phyloP scores from a whole-genome alignment of 2,888 invertebrate genomes.

The Ariolimax columbianus region DNA sequence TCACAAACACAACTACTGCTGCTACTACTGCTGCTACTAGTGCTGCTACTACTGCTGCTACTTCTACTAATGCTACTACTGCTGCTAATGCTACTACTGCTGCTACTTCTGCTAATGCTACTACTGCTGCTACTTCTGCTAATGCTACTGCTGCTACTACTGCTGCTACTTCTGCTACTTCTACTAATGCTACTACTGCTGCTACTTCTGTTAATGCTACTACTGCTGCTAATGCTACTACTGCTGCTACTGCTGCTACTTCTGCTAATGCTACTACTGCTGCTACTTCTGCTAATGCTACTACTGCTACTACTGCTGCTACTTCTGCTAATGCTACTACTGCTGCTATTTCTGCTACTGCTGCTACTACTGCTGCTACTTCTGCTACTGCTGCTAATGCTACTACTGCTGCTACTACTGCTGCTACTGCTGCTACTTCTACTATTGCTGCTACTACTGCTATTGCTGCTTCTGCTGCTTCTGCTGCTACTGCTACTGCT shows the following conservation, averaged over 20 bases:
- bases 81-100: no score
- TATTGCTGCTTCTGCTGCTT: background rate
- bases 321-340: background rate
- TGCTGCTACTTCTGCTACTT: no score
- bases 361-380: background rate
- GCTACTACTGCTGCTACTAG: no score
- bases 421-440: background rate
- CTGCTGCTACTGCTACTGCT: background rate
- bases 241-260: background rate
- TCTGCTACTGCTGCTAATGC: background rate
- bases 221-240: background rate
- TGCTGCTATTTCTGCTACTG: background rate
- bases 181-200: no score
- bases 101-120: no score
- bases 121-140: no score
- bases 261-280: background rate
- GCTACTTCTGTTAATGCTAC: background rate
- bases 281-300: background rate
- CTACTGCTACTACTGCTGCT: background rate
- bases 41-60: no score
- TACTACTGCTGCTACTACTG: background rate
- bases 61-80: no score
- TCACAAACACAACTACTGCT: no score
- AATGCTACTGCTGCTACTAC: no score
- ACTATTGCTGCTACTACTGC: background rate